These are phyloP conservation scores for Mycetomoellerius zeteki DNA, from an alignment of 1,140 invertebrate genomes.

Conservation along the genomic window DNA sequence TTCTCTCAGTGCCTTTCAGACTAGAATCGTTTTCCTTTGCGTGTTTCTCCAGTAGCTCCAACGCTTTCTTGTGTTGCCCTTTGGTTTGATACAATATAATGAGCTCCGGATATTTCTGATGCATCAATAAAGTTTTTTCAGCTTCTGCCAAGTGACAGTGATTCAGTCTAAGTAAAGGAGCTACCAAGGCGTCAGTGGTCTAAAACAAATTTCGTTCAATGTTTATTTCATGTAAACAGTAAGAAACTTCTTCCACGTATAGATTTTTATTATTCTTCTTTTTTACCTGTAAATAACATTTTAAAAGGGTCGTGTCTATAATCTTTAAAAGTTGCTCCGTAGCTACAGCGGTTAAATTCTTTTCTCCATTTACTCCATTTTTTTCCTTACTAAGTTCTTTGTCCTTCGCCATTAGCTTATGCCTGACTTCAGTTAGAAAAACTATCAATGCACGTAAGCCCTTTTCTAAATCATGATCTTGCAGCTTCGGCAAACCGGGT, in stretches of 20 bases:
- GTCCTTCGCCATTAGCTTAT: constrained; percentile 86
- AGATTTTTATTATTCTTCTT: constrained; percentile 87
- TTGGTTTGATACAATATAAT: constrained; percentile 98
- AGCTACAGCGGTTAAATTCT: constrained; percentile 83
- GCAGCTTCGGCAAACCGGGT: constrained; percentile 88
- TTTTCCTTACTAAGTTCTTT: constrained; percentile 84
- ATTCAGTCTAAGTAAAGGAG: constrained; percentile 96
- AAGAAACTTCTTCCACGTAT: background rate
- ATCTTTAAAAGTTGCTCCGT: constrained; percentile 94
- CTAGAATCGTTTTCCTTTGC: constrained; percentile 92
- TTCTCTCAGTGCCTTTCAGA: constrained; percentile 93
- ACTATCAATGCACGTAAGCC: constrained; percentile 96
- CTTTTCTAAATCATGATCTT: constrained; percentile 94
- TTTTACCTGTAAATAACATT: constrained; percentile 96
- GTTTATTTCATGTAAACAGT: background rate
- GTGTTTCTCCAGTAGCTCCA: constrained; percentile 95
- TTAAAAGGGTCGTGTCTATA: constrained; percentile 98
- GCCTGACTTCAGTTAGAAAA: constrained; percentile 93
- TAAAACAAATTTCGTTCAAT: constrained; percentile 82
- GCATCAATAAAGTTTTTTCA: constrained; percentile 94
- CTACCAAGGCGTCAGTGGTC: constrained; percentile 98
- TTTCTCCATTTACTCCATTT: constrained; percentile 81
- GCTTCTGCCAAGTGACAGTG: constrained; percentile 98
- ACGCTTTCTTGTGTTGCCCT: constrained; percentile 95
- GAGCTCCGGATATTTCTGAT: constrained; percentile 96